phyloP scores from a whole-genome alignment of 2,888 invertebrate species.

The Nemotelus pantherinus region DNA sequence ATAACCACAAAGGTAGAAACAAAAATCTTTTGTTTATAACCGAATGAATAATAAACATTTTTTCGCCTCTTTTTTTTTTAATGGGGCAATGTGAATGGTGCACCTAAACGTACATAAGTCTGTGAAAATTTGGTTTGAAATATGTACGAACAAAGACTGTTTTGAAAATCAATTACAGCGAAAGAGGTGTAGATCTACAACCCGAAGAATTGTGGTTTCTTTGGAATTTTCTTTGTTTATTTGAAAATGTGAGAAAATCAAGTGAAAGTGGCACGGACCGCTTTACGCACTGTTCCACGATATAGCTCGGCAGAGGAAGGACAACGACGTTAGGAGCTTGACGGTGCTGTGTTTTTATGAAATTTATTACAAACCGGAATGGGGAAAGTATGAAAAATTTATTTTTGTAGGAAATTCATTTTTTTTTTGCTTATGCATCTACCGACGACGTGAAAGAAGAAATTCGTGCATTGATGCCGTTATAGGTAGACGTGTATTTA shows the following conservation, averaged over 20 bases:
- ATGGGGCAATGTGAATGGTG: not conserved
- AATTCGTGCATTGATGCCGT: too few relatives aligned
- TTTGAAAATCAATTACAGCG: conserved; percentile 24
- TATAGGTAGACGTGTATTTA: not conserved
- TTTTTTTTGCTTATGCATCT: not conserved
- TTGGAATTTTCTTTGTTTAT: conserved; percentile 44
- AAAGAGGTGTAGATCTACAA: not conserved
- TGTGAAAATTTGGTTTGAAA: not conserved
- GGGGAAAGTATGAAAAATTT: conserved; percentile 22
- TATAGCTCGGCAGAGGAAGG: not conserved
- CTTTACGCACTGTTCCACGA: not conserved
- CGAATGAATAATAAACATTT: conserved; percentile 7
- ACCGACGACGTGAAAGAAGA: not conserved
- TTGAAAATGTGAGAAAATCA: conserved; percentile 38
- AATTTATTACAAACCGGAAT: conserved; percentile 12
- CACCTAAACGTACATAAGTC: not conserved
- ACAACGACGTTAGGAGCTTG: not conserved
- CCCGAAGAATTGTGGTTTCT: not conserved
- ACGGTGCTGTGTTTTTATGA: not conserved
- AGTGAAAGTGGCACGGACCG: conserved; percentile 28
- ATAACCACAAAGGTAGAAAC: conserved; percentile 43
- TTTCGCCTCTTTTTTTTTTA: conserved; percentile 3
- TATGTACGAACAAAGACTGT: not conserved
- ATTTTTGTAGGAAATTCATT: conserved; percentile 23
- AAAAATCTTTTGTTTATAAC: conserved; percentile 39